A percentile compares a stretch with the other conserved stretches of the same genome.
Evolutionary conservation across 1,140 invertebrate genomes (phyloP).

Genomic region (Coelopa frigida): DNA sequence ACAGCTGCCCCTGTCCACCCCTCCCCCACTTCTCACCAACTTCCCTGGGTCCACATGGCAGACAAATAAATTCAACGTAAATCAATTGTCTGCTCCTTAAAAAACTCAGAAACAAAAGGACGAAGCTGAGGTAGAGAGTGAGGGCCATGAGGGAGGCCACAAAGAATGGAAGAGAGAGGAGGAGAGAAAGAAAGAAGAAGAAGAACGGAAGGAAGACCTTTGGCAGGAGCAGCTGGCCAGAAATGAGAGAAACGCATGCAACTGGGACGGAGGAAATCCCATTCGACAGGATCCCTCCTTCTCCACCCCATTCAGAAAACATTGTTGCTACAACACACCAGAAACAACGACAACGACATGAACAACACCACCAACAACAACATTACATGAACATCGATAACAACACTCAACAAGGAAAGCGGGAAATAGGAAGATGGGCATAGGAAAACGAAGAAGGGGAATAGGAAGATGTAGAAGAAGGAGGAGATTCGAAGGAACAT

Average conservation of each 20-base stretch:
- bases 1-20: not conserved
- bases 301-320: not conserved
- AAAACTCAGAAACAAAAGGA: constrained; percentile 2
- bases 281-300: too few species aligned
- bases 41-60: too few species aligned
- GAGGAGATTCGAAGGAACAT: too few species aligned
- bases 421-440: not conserved
- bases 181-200: not conserved
- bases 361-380: not conserved
- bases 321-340: not conserved
- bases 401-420: not conserved
- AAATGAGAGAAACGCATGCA: not conserved
- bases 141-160: not conserved
- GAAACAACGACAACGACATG: not conserved
- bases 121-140: constrained; percentile 1
- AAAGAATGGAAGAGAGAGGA: not conserved
- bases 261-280: not conserved
- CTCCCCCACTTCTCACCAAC: too few species aligned
- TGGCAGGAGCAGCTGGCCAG: not conserved
- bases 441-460: too few species aligned
- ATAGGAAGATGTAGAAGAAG: too few species aligned
- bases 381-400: not conserved
- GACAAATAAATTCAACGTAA: constrained; percentile 9
- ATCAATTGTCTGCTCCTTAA: constrained; percentile 9
- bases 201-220: not conserved